A percentile compares a stretch with the other conserved stretches of the same genome.
These are phyloP conservation scores for Oscheius onirici DNA, from an alignment of 2,888 invertebrate genomes.

Conservation along the genomic window DNA sequence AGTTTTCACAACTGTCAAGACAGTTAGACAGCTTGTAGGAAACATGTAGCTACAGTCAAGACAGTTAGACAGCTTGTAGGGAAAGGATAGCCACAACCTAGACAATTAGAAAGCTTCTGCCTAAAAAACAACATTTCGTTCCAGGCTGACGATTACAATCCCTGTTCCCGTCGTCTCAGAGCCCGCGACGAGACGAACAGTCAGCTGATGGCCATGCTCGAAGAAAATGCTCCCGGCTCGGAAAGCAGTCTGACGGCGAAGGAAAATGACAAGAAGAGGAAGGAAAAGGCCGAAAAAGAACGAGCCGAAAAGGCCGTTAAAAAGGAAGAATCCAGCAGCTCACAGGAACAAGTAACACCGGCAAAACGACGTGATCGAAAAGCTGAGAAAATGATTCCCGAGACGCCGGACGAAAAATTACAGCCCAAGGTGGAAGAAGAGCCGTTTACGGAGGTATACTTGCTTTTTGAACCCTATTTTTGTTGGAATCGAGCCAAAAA, in stretches of 20 bases:
- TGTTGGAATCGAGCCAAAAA: neutral
- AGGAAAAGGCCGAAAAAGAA: constrained; percentile 37
- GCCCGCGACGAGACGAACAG: constrained; percentile 10
- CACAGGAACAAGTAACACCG: neutral
- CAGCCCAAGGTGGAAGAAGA: constrained; percentile 2
- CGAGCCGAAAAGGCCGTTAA: constrained; percentile 11
- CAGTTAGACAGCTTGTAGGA: too few relatives aligned
- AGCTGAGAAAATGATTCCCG: constrained; percentile 35
- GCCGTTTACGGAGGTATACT: constrained; percentile 23
- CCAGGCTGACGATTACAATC: constrained; percentile 4
- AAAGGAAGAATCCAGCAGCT: neutral
- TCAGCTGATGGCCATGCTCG: constrained; percentile 11
- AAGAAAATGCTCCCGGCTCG: constrained; percentile 3
- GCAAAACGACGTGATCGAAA: constrained; percentile 1
- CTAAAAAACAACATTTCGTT: too few relatives aligned
- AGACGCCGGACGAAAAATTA: constrained; percentile 56
- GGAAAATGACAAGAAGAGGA: constrained; percentile 33
- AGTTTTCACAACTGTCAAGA: too few relatives aligned
- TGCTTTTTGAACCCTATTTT: neutral
- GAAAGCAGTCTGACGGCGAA: neutral
- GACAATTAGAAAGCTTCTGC: neutral
- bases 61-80: too few relatives aligned
- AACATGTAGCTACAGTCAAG: too few relatives aligned
- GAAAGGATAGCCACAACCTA: too few relatives aligned
- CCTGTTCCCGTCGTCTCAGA: neutral